phyloP scores from a whole-genome alignment of 1,140 invertebrate genomes.

The Pomacea maculata region DNA sequence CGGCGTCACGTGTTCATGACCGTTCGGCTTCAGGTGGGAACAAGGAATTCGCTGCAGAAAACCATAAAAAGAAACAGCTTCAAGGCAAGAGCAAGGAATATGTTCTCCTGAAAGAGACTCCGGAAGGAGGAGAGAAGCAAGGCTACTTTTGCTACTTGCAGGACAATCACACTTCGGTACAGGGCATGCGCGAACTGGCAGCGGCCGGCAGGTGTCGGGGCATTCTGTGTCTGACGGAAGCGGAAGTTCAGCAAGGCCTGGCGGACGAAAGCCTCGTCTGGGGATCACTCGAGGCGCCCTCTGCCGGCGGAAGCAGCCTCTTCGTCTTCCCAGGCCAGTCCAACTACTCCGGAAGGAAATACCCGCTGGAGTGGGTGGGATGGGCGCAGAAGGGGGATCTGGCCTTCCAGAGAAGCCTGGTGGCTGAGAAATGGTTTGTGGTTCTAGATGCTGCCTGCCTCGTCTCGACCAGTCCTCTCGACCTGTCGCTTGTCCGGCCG shows the following conservation, averaged over 20 bases:
- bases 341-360: conserved; percentile 92
- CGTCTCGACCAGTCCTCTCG: conserved; percentile 80
- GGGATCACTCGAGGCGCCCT: conserved; percentile 65
- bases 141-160: conserved; percentile 78
- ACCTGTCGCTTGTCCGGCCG: conserved; percentile 78
- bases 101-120: not conserved
- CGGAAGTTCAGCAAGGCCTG: conserved; percentile 27
- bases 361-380: conserved; percentile 80
- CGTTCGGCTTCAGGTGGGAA: not conserved
- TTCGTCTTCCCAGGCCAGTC: conserved; percentile 91
- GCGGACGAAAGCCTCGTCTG: conserved; percentile 76
- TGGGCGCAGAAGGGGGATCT: conserved; percentile 72
- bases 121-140: not conserved
- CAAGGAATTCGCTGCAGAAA: not conserved
- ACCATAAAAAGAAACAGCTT: not conserved
- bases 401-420: conserved; percentile 59
- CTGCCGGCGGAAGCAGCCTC: conserved; percentile 67
- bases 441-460: conserved; percentile 87
- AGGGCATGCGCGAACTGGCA: conserved; percentile 82
- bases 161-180: conserved; percentile 95
- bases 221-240: conserved; percentile 48
- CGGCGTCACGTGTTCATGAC: not conserved
- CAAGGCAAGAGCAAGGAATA: not conserved
- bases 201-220: conserved; percentile 38
- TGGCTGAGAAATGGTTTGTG: conserved; percentile 74